These are phyloP conservation scores for Gerris lacustris DNA, from an alignment of 2,888 invertebrate genomes.

Conservation along the genomic window DNA sequence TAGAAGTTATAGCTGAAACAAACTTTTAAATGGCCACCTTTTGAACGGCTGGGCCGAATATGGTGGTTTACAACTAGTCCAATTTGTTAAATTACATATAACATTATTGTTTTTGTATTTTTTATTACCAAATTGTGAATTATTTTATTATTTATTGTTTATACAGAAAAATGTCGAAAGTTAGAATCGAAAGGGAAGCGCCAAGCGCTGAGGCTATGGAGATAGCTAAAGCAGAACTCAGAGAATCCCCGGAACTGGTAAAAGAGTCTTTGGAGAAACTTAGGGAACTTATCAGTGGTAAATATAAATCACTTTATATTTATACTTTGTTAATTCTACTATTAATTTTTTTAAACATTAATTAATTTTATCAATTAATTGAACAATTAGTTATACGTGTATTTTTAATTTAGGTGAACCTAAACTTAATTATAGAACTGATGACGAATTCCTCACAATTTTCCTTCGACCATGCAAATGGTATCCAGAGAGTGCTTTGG, in stretches of 20 bases:
- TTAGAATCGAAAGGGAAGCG: slow-evolving; percentile 46
- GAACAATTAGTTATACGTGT: not conserved
- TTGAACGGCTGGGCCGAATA: too few relatives aligned
- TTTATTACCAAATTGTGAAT: too few relatives aligned
- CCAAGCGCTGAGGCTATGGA: slow-evolving; percentile 46
- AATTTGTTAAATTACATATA: too few relatives aligned
- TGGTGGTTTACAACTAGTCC: too few relatives aligned
- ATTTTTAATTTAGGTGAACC: slow-evolving; percentile 43
- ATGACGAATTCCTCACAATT: slow-evolving; percentile 63
- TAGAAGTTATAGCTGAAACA: too few relatives aligned
- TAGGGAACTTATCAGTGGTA: slow-evolving; percentile 47
- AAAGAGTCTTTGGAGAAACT: slow-evolving; percentile 48
- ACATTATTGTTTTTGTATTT: too few relatives aligned
- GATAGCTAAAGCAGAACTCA: slow-evolving; percentile 50
- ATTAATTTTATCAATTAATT: not conserved
- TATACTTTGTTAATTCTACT: too few relatives aligned
- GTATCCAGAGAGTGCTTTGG: slow-evolving; percentile 67
- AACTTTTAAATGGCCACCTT: too few relatives aligned
- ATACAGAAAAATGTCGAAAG: slow-evolving; percentile 14
- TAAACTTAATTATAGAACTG: slow-evolving; percentile 55
- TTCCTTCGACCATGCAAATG: slow-evolving; percentile 72
- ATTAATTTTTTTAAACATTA: not conserved
- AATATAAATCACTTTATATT: slow-evolving; percentile 13
- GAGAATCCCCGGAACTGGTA: slow-evolving; percentile 58
- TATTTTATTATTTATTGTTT: not conserved